Base-by-base conservation (phyloP, 2,888 invertebrate genomes). In the Melolontha melolontha region DNA sequence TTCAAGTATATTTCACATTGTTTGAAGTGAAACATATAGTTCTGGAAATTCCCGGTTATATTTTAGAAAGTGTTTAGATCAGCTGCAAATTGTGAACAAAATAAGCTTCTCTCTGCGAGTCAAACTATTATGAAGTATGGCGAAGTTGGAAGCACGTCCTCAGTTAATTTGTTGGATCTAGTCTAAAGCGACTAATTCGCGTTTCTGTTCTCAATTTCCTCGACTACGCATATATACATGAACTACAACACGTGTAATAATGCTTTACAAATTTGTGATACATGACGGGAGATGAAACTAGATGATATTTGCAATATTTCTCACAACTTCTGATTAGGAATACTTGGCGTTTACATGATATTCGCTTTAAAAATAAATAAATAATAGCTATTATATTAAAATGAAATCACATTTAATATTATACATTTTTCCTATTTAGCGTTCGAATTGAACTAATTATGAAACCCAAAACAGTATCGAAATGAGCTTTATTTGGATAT, bases 151-250 rank as follows among this genome's bases (percentile, higher is more conserved):
- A 41, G 57, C 66, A 59, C 50, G 57, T 66, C 50, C 66, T 47
- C 66, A 44, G 50, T 59, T 66, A 66, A 66, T 66, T 66, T 66
- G 66, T 57, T 59, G 66, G 50, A 66, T 66, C 40, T 55, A 66
- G 17, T 49, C 39, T 50, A 57, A 57, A 57, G 66, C 50, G 50
- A 16, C 57, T 42, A 64, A 52, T 64, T 50, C 50, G 42, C 44
- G 44, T 59, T 59, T 59, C 44, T 59, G 59, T 44, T 59, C 29
- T 40, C 59, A 44, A 59, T 59, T 59, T 59, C 44, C 29, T 27
- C n/a, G 29, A 44, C 12, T 27, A 44, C 44, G 44, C 29, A 44
- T 27, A 44, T 11, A 29, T 44, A 27, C 27, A 44, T 44, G 14
- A 41, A 29, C 11, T 54, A 14, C 52, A 54, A 40, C 54, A 39